Evolutionary conservation across 2,888 invertebrate genomes (phyloP), one percentile per base, ranked within the genome.

Genomic region (Caradrina clavipalpis): DNA sequence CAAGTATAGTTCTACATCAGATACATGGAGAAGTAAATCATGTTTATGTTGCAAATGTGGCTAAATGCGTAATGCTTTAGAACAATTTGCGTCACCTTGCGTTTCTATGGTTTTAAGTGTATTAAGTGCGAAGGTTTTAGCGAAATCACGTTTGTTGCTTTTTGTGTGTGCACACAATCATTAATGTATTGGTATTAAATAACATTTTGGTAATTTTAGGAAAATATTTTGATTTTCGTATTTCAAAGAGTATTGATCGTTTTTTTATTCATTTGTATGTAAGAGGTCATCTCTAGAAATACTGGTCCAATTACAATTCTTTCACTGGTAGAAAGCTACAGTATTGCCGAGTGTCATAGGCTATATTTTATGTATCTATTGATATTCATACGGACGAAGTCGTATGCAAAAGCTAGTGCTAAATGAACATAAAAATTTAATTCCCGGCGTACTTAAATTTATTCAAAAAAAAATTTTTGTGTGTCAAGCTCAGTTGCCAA

Each of bases 11-110:
- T 73, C 54, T 66, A 63, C 35, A 53, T 50, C 35, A 76, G 69
- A 76, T 60, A 76, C 59, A 76, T 82, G 51, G 57, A 65, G 51
- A 69, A 77, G 1, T 68, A 51, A 66, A 70, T 61, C 61, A 63
- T 55, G 47, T 58, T 71, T 61, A 45, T 80, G 68, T 73, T 35
- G 68, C 63, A 68, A 71, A 53, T 54, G 0, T 13, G 15, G 17
- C 47, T 26, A 47, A 26, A 39, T 39, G n/a, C 58, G 63, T 63
- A 59, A 76, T 76, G 55, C 49, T 39, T 47, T 72, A 19, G 22
- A 21, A 53, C 15, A 21, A 54, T 54, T 74, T 74, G 58, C 22
- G 56, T 59, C 62, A 77, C 51, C 56, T 65, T 73, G 76, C 63
- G 42, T n/a, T 8, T 49, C 10, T 60, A 45, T 45, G 50, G 57